A percentile compares a stretch with the other conserved stretches of the same genome.
Conservation (phyloP, 1,140 invertebrate species). For the Drosophila lowei region DNA sequence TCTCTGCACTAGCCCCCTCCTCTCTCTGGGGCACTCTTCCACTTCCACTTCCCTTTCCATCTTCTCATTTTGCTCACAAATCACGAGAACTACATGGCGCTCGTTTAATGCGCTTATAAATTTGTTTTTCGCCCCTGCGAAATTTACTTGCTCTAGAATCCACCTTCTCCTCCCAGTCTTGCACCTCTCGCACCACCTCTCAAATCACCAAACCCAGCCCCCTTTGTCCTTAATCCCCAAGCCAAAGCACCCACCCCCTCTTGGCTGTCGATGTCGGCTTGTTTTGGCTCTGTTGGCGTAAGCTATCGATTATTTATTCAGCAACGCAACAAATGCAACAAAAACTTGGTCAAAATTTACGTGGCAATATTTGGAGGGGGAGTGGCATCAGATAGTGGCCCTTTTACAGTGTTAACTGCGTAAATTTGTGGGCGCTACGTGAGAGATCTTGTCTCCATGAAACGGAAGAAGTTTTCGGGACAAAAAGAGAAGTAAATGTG, state of each 20-base stretch:
- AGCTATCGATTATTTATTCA: slow-evolving; percentile 76
- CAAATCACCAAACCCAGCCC: slow-evolving; percentile 4
- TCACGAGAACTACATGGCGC: slow-evolving; percentile 70
- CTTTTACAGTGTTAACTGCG: slow-evolving; percentile 35
- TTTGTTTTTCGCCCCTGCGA: slow-evolving; percentile 68
- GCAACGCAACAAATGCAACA: slow-evolving; percentile 69
- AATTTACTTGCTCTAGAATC: slow-evolving; percentile 56
- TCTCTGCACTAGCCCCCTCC: background rate
- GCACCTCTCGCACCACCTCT: background rate
- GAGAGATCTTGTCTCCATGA: too few species aligned
- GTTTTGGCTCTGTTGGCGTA: slow-evolving; percentile 62
- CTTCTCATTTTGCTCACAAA: slow-evolving; percentile 44
- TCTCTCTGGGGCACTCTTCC: background rate
- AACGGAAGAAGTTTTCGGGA: too few species aligned
- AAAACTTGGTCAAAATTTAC: slow-evolving; percentile 50
- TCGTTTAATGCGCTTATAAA: slow-evolving; percentile 78
- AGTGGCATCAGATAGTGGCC: slow-evolving; percentile 37
- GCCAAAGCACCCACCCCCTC: slow-evolving; percentile 4
- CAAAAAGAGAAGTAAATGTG: too few species aligned
- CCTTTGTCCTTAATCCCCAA: slow-evolving; percentile 11
- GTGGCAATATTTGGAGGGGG: slow-evolving; percentile 39
- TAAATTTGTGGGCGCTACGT: slow-evolving; percentile 16
- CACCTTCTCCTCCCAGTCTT: too few species aligned
- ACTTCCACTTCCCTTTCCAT: slow-evolving; percentile 16
- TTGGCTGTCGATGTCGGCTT: slow-evolving; percentile 48